Base-by-base conservation (phyloP, 2,888 invertebrate species). In the Pegoplata infirma region DNA sequence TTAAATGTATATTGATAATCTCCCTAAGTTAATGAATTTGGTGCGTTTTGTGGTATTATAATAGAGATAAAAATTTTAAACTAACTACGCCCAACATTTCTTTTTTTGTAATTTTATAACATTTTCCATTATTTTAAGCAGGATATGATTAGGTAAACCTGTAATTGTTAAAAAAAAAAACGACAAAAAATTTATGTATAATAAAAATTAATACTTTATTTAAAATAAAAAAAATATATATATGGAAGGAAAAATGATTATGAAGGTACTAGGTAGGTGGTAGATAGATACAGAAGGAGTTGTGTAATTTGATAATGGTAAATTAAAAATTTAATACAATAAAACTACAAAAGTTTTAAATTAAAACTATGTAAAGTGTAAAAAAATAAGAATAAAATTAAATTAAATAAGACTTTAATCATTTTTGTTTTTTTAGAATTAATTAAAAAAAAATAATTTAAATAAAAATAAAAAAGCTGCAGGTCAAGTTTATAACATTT, bases 141-240 rank as follows among this genome's bases (percentile, higher is more conserved):
- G 32, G 36, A 40, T 40, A 40, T n/a, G n/a, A 40, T 0, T 40
- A 2, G n/a, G 10, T 25, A 55, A 14, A 5, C 58, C 58, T 44
- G 40, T 40, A 58, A 21, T 19, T n/a, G 12, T 36, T 17, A 51
- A 53, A 55, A n/a, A n/a, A n/a, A n/a, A 25, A 68, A 77, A 56
- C 25, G n/a, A n/a, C 61, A 77, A 76, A 63, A 46, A 17, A 19
- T 47, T 40, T 14, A 16, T 40, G 36, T 74, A 68, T 67, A 73
- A 69, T 53, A 75, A 79, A 79, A 75, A 64, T 67, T 75, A 75
- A 72, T 79, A 79, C 71, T 79, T 79, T 79, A 75, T 79, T 79
- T 53, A 63, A 78, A 69, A 64, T 53, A 40, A 58, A 73, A 71
- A 66, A 58, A 36, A 36, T 58, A 59, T 51, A 19, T 25, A 23